These are phyloP conservation scores for mouse (Mus musculus) DNA, from an alignment of 2,113 vertebrate genomes.

Conservation along the genomic window GRCm39 chr5:128042001-128042500, in stretches of 20 bases:
- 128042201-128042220: not conserved
- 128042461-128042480: not conserved
- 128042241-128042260: not conserved
- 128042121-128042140: not conserved
- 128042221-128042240: not conserved
- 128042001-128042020: not conserved
- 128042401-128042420: not conserved
- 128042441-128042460: accelerated
- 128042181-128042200: not conserved
- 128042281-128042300: not conserved
- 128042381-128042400: not conserved
- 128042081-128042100: not conserved
- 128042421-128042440: not conserved
- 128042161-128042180: not conserved
- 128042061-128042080: not conserved
- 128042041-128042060: not conserved
- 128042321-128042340: not conserved
- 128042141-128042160: not conserved
- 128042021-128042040: too few relatives aligned
- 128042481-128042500: not conserved
- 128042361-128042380: not conserved
- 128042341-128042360: not conserved
- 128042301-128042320: not conserved
- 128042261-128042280: not conserved
- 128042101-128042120: not conserved